Evolutionary conservation across 2,113 vertebrate species (phyloP), one percentile per base, ranked within the genome.

Genomic region (Gila orcuttii): DNA sequence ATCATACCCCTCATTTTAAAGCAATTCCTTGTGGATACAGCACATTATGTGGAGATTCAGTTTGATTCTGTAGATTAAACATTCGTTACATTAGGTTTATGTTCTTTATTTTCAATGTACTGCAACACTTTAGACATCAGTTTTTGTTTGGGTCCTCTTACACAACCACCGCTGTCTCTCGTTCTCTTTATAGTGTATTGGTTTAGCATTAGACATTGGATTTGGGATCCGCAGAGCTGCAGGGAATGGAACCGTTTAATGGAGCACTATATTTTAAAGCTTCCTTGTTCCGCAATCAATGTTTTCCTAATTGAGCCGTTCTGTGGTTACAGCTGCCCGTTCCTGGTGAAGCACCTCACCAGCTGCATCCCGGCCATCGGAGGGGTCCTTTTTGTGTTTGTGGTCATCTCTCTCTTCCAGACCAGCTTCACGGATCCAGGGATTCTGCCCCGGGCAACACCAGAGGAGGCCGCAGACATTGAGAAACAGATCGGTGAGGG

Each of bases 371-470:
- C 97, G 76, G 91, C 95, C 82, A 97, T 99, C 2, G 97, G 96
- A 8, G 97, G 95, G 82, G 4, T 96, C 90, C 96, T 99, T 57
- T 96, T 99, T 93, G 94, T 97, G 81, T 97, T 99, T 68, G 97
- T 97, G 93, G 89, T 98, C 93, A 95, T 96, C 95, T 97, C 96
- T 80, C 93, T 99, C 88, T 96, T 99, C 42, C 97, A 97, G 92
- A 99, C 97, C 0, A 98, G 96, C 89, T 96, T 98, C 95, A 96
- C 95, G 0, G 97, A 99, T 91, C 97, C 97, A 0, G 97, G 97
- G 1, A 98, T 99, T 92, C 93, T 98, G 88, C 97, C 97, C 86
- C 94, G 97, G 91, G 97, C 97, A 33, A 97, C 96, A 0, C 93
- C 96, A 0, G 97, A 96, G 0, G 97, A 98, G 92, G 97, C 96